phyloP scores from a whole-genome alignment of 1,140 invertebrate genomes.

The Gyrodactylus salaris region DNA sequence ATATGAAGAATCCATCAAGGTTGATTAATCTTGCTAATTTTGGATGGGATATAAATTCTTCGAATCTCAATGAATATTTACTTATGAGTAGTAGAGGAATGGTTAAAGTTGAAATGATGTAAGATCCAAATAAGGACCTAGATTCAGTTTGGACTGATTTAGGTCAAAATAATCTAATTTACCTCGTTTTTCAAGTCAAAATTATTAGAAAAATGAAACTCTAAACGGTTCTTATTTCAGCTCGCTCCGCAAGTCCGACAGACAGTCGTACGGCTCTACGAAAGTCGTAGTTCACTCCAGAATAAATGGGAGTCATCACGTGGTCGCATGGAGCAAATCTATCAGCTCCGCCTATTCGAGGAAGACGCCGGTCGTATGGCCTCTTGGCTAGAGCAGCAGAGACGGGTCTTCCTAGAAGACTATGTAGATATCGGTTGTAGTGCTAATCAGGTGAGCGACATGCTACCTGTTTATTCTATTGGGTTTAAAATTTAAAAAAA shows the following conservation, averaged over 20 bases:
- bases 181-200: too few relatives aligned
- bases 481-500: too few relatives aligned
- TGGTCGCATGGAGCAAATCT: constrained; percentile 46
- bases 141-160: too few relatives aligned
- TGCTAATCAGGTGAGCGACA: constrained; percentile 3
- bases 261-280: neutral
- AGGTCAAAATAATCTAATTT: too few relatives aligned
- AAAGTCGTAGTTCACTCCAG: neutral
- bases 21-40: too few relatives aligned
- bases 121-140: too few relatives aligned
- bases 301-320: constrained; percentile 29
- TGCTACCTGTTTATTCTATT: neutral
- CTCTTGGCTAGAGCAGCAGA: neutral
- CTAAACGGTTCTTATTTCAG: neutral
- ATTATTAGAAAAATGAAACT: neutral
- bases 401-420: neutral
- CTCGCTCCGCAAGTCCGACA: neutral
- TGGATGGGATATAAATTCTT: too few relatives aligned
- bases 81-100: too few relatives aligned
- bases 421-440: constrained; percentile 1
- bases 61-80: too few relatives aligned
- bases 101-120: too few relatives aligned
- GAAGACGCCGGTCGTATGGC: constrained; percentile 44
- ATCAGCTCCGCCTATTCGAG: constrained; percentile 67
- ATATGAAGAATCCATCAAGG: too few relatives aligned